Conservation (phyloP, 2,113 vertebrate species). For the Bujurquina vittata region DNA sequence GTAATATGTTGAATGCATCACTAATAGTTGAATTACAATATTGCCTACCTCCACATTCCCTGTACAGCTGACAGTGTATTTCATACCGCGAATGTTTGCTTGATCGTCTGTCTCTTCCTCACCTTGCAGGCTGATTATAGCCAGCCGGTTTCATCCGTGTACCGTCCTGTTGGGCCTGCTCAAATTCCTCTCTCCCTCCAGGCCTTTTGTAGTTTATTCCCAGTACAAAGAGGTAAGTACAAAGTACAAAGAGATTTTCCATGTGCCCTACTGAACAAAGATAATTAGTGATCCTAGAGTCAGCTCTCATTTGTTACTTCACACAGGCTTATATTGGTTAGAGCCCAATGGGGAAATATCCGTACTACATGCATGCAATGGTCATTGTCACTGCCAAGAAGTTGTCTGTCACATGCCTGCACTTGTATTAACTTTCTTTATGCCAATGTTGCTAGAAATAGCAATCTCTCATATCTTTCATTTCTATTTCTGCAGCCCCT, state of each 20-base stretch:
- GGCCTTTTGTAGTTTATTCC: conserved; percentile 95
- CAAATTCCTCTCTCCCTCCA: conserved; percentile 92
- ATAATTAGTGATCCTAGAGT: background rate
- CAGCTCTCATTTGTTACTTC: background rate
- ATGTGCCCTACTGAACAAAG: background rate
- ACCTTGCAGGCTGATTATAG: conserved; percentile 87
- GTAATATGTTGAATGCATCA: background rate
- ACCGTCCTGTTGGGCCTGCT: conserved; percentile 86
- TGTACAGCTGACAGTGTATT: background rate
- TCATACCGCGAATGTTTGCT: conserved; percentile 31
- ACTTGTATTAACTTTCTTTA: conserved; percentile 9
- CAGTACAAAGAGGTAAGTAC: conserved; percentile 98
- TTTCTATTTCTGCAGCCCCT: conserved; percentile 82
- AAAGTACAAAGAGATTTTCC: too few species aligned
- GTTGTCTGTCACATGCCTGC: background rate
- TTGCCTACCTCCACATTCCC: conserved; percentile 1
- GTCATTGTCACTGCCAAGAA: conserved; percentile 2
- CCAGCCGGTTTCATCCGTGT: conserved; percentile 91
- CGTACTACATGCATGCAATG: background rate
- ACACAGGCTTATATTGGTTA: conserved; percentile 23
- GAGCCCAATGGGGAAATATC: background rate
- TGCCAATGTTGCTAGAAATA: conserved; percentile 39
- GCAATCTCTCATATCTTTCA: background rate
- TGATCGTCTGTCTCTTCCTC: conserved; percentile 54
- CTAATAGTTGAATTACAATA: background rate